Evolutionary conservation across 2,113 vertebrate species (phyloP), one percentile per base, ranked within the genome.

Genomic region (Gobio gobio): DNA sequence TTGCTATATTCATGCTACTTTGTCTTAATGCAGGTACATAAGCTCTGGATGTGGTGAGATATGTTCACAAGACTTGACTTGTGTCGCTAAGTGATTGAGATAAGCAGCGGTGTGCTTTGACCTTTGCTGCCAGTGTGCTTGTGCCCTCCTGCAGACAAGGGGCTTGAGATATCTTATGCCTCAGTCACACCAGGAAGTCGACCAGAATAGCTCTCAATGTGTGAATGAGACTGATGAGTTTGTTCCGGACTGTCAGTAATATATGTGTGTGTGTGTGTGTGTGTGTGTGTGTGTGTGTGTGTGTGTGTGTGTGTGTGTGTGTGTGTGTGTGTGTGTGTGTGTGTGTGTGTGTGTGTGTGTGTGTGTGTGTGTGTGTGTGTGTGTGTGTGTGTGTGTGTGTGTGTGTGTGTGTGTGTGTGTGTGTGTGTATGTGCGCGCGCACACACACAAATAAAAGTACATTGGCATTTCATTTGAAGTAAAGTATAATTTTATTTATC

Each of bases 81-180:
- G 63, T 58, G 33, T 56, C 26, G 4, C 66, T n/a, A 80, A 61
- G 43, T 49, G 77, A 45, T 45, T 68, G 36, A 56, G 49, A 85
- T 56, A 80, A 72, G 54, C 70, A 54, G 63, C 6, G 56, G 33
- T 49, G 33, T 72, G 75, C 76, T 63, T 0, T 86, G 84, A 81
- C 68, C 78, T 86, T 63, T 81, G 54, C 51, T 74, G 84, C 66
- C 66, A 86, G 63, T 49, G 45, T 61, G 45, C 26, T 75, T 80
- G 54, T 73, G 83, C 40, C 77, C 66, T 85, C 54, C 68, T 73
- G 51, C 56, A 81, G 64, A 81, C 64, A 45, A 73, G n/a, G 29
- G 64, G 76, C 68, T 80, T 74, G 78, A 72, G 66, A 59, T 74
- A 80, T 85, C 84, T 80, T 45, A 81, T 72, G 78, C 84, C 84